phyloP scores from a whole-genome alignment of 2,797 vertebrate species.

The Lacerta agilis region DNA sequence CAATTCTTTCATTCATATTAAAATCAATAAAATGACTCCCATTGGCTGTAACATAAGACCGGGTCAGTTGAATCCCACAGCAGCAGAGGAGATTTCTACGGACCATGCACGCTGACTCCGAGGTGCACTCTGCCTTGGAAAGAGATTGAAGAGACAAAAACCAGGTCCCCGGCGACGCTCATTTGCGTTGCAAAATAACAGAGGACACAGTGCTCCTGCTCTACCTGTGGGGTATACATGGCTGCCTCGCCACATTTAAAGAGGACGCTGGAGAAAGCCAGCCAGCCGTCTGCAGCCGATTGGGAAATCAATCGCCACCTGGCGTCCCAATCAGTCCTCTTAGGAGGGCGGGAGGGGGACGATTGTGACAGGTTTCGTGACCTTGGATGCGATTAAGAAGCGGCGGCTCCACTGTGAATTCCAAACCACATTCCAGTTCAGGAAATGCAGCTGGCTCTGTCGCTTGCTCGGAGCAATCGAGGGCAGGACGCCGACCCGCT shows the following conservation, averaged over 20 bases:
- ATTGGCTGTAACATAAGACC: not conserved
- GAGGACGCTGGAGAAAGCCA: not conserved
- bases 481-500: not conserved
- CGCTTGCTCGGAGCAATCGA: not conserved
- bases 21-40: not conserved
- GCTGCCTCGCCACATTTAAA: not conserved
- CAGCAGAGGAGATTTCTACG: too few species aligned
- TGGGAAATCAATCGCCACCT: not conserved
- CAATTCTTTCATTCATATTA: not conserved
- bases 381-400: not conserved
- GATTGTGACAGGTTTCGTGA: not conserved
- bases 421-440: not conserved
- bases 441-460: not conserved
- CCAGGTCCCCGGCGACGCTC: not conserved
- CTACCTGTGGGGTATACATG: not conserved
- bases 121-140: not conserved
- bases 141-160: not conserved
- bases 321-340: not conserved
- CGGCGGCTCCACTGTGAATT: not conserved
- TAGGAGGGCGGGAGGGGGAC: not conserved
- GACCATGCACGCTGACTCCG: not conserved
- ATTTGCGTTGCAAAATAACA: constrained; percentile 3
- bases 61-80: not conserved
- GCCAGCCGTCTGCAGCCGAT: not conserved
- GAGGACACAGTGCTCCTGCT: not conserved